Evolutionary conservation across 2,888 invertebrate genomes (phyloP), one percentile per base, ranked within the genome.

Genomic region (Pseudococcus jackbeardsleyi): DNA sequence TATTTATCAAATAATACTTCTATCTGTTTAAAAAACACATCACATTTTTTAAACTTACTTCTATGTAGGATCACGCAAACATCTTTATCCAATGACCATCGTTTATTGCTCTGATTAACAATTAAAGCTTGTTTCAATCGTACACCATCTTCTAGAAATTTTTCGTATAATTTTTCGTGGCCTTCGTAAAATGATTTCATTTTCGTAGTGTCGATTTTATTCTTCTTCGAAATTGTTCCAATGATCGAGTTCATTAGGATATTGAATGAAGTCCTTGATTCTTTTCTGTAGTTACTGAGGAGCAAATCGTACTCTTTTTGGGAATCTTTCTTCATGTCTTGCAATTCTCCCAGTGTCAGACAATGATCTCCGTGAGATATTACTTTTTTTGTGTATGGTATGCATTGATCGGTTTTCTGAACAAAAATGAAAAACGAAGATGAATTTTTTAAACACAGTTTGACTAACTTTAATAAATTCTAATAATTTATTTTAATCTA

Each of bases 241-340:
- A 72, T 72, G 33, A 72, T 72, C 5, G 33, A 11, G 17, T 72
- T 72, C 72, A 72, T 33, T 15, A 33, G 0, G 72, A 12, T 39
- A 22, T 33, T 72, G 22, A 72, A 72, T 9, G 72, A 72, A 5
- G 72, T 72, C 12, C 72, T 26, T 72, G 72, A 72, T 72, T 72
- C 72, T 12, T 72, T 72, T 72, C 72, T 0, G 12, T 72, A 72
- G 33, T 72, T 72, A 22, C 17, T 72, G 22, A 72, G 33, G 9
- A 72, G 33, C 15, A 72, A 22, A 17, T 72, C 72, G 72, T 72
- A 72, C 22, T 72, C 72, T 33, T 72, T 72, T 72, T 72, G 72
- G 6, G 72, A 72, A 22, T 72, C 72, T 72, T 72, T 72, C 17
- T 33, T 72, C 19, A 72, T 72, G 72, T 72, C 72, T 33, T 72